Conservation (phyloP, 2,113 vertebrate species). For the Microtus oregoni region DNA sequence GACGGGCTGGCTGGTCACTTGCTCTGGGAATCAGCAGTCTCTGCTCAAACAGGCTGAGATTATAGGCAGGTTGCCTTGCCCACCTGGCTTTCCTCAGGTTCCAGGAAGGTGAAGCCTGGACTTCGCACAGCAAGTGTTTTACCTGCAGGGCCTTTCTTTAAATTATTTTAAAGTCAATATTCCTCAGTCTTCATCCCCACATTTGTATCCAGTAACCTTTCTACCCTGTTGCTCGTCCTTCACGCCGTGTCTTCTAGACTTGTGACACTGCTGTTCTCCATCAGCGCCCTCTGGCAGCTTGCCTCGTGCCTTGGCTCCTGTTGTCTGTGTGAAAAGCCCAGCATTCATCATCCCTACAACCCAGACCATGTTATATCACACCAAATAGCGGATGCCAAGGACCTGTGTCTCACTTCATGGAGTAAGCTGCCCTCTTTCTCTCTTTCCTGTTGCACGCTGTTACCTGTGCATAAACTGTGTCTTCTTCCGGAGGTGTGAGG, state of each 20-base stretch:
- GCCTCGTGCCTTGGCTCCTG: background rate
- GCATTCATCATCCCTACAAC: background rate
- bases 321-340: background rate
- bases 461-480: background rate
- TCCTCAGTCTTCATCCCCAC: background rate
- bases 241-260: background rate
- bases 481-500: background rate
- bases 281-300: background rate
- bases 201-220: background rate
- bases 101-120: too few relatives aligned
- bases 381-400: background rate
- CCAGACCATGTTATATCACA: background rate
- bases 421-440: background rate
- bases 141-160: background rate
- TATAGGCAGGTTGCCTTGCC: too few relatives aligned
- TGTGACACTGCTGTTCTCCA: background rate
- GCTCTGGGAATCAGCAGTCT: too few relatives aligned
- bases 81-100: background rate
- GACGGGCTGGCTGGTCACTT: background rate
- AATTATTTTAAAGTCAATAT: constrained; percentile 23
- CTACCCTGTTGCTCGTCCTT: background rate
- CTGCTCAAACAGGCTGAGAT: background rate
- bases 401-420: background rate
- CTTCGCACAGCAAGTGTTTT: background rate
- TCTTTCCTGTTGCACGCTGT: background rate